Conservation (phyloP, 2,797 vertebrate genomes). For the Sebastes elongatus region DNA sequence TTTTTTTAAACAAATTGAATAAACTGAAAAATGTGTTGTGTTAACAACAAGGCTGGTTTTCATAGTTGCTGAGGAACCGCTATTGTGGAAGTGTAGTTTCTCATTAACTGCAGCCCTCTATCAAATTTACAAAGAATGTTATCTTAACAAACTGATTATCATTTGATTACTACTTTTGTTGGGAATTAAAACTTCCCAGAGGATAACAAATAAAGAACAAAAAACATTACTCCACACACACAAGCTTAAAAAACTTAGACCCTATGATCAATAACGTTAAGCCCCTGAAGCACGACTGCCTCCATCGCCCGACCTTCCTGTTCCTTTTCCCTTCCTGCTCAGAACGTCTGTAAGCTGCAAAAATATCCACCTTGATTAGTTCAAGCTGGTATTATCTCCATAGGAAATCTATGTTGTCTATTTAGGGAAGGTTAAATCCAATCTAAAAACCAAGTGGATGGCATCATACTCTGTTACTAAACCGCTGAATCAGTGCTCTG, state of each 20-base stretch:
- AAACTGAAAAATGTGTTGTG: neutral
- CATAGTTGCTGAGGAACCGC: neutral
- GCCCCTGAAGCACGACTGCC: slow-evolving; percentile 29
- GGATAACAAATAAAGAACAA: neutral
- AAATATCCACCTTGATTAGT: slow-evolving; percentile 58
- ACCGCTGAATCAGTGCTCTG: neutral
- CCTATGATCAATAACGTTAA: slow-evolving; percentile 57
- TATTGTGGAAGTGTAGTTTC: neutral
- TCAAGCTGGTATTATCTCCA: slow-evolving; percentile 39
- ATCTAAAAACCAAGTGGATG: neutral
- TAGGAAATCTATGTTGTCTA: slow-evolving; percentile 35
- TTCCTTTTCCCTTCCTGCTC: slow-evolving; percentile 34
- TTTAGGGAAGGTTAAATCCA: slow-evolving; percentile 19
- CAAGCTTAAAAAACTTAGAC: slow-evolving; percentile 26
- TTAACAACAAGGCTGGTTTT: neutral
- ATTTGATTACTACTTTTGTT: neutral
- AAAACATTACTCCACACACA: neutral
- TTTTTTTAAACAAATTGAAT: neutral
- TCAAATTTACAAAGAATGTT: neutral
- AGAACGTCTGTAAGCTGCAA: slow-evolving; percentile 33
- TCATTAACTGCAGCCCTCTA: neutral
- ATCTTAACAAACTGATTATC: neutral
- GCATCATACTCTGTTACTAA: slow-evolving; percentile 7
- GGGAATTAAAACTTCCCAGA: neutral
- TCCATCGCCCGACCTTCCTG: slow-evolving; percentile 11